Evolutionary conservation across 2,797 vertebrate genomes (phyloP).

Genomic region (Schizothorax lantsangensis): DNA sequence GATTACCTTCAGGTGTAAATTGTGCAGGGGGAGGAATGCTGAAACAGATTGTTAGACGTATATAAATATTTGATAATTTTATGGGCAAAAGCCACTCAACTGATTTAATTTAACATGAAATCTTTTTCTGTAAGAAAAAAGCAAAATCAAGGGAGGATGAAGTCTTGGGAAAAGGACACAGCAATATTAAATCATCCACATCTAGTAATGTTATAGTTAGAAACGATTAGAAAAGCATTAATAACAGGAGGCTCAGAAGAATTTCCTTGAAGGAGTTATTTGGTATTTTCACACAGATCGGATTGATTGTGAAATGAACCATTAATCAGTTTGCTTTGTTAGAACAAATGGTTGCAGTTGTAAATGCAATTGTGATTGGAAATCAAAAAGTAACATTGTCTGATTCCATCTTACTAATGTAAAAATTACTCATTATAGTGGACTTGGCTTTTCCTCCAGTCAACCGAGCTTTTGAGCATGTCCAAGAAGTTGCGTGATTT

Average conservation of each 20-base stretch:
- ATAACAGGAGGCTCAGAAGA: neutral
- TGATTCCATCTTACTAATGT: conserved; percentile 86
- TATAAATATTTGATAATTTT: neutral
- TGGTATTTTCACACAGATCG: neutral
- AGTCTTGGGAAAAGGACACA: neutral
- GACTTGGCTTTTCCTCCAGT: conserved; percentile 84
- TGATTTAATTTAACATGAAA: neutral
- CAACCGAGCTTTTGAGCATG: conserved; percentile 84
- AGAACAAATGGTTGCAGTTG: conserved; percentile 6
- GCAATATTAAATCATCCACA: conserved; percentile 13
- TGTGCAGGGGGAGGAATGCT: conserved; percentile 79
- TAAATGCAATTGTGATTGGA: neutral
- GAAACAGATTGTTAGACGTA: conserved; percentile 51
- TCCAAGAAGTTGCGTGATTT: conserved; percentile 86
- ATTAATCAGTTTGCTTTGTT: conserved; percentile 3
- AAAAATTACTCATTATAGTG: conserved; percentile 86
- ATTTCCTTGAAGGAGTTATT: conserved; percentile 1
- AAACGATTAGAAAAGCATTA: conserved; percentile 18
- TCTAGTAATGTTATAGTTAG: neutral
- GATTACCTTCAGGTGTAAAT: conserved; percentile 71
- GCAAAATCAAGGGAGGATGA: neutral
- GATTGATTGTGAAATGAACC: neutral
- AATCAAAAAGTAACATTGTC: conserved; percentile 72
- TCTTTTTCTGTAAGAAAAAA: neutral
- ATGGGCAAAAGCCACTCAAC: neutral